These are phyloP conservation scores for Ophioninae sp. DNA, from an alignment of 2,888 invertebrate species.

Conservation along the genomic window DNA sequence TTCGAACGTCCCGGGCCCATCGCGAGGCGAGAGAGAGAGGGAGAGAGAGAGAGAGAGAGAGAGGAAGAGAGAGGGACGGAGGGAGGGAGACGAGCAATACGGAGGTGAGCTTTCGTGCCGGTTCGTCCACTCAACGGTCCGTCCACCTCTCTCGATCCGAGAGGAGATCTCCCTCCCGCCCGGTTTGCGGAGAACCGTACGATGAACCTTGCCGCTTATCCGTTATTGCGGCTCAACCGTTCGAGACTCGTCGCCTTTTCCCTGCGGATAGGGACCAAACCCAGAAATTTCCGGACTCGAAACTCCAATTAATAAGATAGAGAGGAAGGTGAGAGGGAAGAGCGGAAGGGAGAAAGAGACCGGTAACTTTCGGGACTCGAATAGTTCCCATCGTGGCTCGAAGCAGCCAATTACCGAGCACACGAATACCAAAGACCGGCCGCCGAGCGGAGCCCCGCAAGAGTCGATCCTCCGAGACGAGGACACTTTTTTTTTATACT, in stretches of 20 bases:
- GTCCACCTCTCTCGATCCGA: conserved; percentile 48
- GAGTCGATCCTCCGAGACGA: conserved; percentile 4
- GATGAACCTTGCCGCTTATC: conserved; percentile 79
- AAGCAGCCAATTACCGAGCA: conserved; percentile 48
- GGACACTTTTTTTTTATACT: conserved; percentile 3
- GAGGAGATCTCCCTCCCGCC: conserved; percentile 32
- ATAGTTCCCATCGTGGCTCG: conserved; percentile 33
- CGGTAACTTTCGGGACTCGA: conserved; percentile 10
- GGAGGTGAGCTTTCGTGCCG: conserved; percentile 42
- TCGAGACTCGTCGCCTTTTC: conserved; percentile 58
- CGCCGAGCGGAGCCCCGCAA: not conserved
- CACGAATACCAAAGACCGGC: not conserved
- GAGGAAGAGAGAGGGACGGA: conserved; percentile 29
- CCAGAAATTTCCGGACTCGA: conserved; percentile 34
- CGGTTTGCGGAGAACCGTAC: conserved; percentile 70
- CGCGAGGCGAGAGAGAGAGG: conserved; percentile 66
- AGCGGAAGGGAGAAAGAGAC: not conserved
- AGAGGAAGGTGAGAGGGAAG: not conserved
- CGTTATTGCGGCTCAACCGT: conserved; percentile 72
- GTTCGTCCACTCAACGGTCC: conserved; percentile 20
- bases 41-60: conserved; percentile 16
- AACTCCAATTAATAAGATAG: conserved; percentile 7
- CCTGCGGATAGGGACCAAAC: conserved; percentile 9
- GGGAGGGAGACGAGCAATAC: conserved; percentile 17
- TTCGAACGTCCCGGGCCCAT: conserved; percentile 75